A percentile compares a stretch with the other conserved stretches of the same genome.
phyloP scores from a whole-genome alignment of 2,113 vertebrate genomes.

The Ammodytes marinus region DNA sequence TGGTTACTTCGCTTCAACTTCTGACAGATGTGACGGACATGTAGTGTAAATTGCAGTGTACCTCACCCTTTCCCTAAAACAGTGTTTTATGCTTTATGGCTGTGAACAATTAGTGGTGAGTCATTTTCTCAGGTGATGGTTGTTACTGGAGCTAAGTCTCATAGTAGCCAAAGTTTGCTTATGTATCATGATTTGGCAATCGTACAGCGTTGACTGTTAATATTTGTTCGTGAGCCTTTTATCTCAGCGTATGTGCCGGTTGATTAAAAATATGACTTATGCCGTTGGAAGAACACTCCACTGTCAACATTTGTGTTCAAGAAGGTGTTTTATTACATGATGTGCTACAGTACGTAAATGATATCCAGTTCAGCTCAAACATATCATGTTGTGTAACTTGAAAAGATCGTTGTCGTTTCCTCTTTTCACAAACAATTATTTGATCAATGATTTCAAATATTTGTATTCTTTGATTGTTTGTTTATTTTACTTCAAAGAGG shows the following conservation, averaged over 20 bases:
- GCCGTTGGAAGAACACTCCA: constrained; percentile 37
- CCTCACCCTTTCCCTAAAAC: constrained; percentile 68
- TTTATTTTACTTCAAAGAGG: background rate
- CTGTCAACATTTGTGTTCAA: constrained; percentile 41
- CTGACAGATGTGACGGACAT: constrained; percentile 69
- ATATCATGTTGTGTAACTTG: background rate
- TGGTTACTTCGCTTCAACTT: constrained; percentile 23
- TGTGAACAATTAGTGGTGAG: constrained; percentile 71
- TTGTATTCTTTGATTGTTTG: background rate
- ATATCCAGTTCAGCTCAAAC: background rate
- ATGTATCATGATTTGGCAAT: constrained; percentile 63
- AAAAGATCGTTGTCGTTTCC: background rate
- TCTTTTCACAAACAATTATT: background rate
- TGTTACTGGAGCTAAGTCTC: constrained; percentile 52
- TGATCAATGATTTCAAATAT: background rate
- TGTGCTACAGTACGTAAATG: constrained; percentile 4
- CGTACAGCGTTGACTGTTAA: constrained; percentile 34
- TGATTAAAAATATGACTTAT: constrained; percentile 38
- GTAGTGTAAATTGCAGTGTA: constrained; percentile 35
- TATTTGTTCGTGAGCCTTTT: constrained; percentile 73
- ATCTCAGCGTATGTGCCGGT: constrained; percentile 38
- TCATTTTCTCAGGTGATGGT: constrained; percentile 58
- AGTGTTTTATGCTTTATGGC: constrained; percentile 61
- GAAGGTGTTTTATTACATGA: background rate
- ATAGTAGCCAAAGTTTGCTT: constrained; percentile 65